phyloP scores from a whole-genome alignment of 2,888 invertebrate genomes.

The Tetragonisca angustula region DNA sequence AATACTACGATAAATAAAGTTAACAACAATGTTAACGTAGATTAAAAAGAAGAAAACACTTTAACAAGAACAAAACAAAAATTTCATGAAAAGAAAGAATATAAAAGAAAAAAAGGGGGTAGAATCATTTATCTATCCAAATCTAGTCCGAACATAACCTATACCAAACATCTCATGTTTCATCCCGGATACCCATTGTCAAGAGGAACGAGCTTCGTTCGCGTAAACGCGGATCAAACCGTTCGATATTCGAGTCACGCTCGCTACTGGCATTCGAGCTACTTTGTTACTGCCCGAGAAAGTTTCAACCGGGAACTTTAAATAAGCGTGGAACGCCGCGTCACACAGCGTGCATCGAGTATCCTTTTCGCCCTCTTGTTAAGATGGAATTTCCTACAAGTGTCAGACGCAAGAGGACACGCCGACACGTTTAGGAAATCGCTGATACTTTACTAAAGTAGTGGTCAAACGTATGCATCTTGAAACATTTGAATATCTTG shows the following conservation, averaged over 20 bases:
- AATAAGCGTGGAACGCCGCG: constrained; percentile 16
- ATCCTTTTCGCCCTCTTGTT: too few species aligned
- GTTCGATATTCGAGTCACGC: constrained; percentile 50
- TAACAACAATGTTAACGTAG: too few species aligned
- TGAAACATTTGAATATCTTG: too few species aligned
- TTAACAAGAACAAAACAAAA: not conserved
- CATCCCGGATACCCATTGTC: not conserved
- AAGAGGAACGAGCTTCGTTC: constrained; percentile 7
- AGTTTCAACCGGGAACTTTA: constrained; percentile 36
- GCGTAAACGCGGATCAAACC: constrained; percentile 19
- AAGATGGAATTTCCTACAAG: too few species aligned
- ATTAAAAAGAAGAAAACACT: too few species aligned
- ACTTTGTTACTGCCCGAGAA: constrained; percentile 48
- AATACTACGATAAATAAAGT: too few species aligned
- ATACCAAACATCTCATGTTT: not conserved
- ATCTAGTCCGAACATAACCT: not conserved
- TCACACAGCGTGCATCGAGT: too few species aligned
- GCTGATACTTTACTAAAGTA: too few species aligned
- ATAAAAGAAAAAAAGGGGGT: not conserved
- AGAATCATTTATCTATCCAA: not conserved
- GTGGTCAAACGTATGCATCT: too few species aligned
- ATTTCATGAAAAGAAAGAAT: not conserved
- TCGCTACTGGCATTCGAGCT: constrained; percentile 30
- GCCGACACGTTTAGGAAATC: too few species aligned
- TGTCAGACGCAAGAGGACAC: too few species aligned